A percentile compares a stretch with the other conserved stretches of the same genome.
These are phyloP conservation scores for Agrochola macilenta DNA, from an alignment of 2,888 invertebrate species.

Conservation along the genomic window DNA sequence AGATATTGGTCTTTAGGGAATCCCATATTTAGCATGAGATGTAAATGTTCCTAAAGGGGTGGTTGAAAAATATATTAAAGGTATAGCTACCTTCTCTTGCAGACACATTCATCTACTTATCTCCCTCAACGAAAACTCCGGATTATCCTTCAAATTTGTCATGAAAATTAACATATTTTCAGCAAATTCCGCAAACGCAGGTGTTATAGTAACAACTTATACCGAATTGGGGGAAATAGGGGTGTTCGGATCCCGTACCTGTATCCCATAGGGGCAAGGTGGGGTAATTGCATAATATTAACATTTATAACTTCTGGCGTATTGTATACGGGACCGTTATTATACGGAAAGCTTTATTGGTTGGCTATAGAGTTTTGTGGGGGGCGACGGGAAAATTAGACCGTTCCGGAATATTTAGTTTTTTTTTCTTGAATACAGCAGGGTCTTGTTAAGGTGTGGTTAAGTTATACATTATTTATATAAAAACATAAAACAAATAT, in stretches of 20 bases:
- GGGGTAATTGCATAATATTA: constrained; percentile 74
- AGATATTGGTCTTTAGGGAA: neutral
- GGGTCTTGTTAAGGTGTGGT: constrained; percentile 12
- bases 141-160: constrained; percentile 63
- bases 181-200: constrained; percentile 62
- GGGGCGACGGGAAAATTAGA: constrained; percentile 53
- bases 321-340: constrained; percentile 65
- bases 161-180: constrained; percentile 66
- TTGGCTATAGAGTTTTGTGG: constrained; percentile 48
- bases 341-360: constrained; percentile 64
- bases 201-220: constrained; percentile 65
- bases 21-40: neutral
- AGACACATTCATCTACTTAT: constrained; percentile 36
- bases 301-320: constrained; percentile 70
- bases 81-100: neutral
- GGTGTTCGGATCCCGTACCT: constrained; percentile 60
- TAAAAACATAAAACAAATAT: constrained; percentile 1
- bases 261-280: constrained; percentile 65
- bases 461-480: neutral
- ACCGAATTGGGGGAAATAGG: constrained; percentile 64
- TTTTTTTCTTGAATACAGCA: constrained; percentile 28
- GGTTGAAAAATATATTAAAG: constrained; percentile 1
- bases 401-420: constrained; percentile 22
- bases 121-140: constrained; percentile 46
- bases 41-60: neutral